Evolutionary conservation across 2,797 vertebrate species (phyloP).

Genomic region (Acrocephalus scirpaceus): DNA sequence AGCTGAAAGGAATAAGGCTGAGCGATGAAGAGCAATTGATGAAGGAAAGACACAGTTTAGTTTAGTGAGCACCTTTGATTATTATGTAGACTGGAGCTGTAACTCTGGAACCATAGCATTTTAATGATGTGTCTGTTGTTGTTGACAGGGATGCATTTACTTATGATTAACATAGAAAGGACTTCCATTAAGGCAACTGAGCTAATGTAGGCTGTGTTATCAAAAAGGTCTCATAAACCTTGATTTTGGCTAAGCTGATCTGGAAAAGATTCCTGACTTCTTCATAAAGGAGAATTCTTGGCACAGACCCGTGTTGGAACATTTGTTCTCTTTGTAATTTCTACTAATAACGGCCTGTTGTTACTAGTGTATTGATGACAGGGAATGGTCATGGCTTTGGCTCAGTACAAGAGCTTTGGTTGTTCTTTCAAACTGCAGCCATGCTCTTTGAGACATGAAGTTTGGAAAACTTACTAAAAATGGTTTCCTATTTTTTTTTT

Average conservation of each 20-base stretch:
- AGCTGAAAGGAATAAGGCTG: constrained; percentile 12
- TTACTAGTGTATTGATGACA: background rate
- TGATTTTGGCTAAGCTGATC: background rate
- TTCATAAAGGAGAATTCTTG: background rate
- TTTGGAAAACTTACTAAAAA: background rate
- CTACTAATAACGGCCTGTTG: background rate
- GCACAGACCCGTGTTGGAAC: background rate
- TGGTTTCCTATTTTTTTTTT: background rate
- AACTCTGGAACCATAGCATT: background rate
- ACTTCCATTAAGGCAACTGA: background rate
- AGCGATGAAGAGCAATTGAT: background rate
- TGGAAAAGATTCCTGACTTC: background rate
- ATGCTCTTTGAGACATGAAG: background rate
- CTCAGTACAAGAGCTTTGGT: background rate
- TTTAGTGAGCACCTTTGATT: background rate
- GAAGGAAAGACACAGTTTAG: background rate
- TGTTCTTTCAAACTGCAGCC: background rate
- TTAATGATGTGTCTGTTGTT: background rate
- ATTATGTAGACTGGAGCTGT: background rate
- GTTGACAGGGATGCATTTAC: background rate
- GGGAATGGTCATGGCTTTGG: background rate
- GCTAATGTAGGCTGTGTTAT: background rate
- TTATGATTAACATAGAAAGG: background rate
- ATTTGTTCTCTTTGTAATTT: background rate
- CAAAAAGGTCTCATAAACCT: background rate